Evolutionary conservation across 2,113 vertebrate species (phyloP).

Genomic region (Aspiorhynchus laticeps): DNA sequence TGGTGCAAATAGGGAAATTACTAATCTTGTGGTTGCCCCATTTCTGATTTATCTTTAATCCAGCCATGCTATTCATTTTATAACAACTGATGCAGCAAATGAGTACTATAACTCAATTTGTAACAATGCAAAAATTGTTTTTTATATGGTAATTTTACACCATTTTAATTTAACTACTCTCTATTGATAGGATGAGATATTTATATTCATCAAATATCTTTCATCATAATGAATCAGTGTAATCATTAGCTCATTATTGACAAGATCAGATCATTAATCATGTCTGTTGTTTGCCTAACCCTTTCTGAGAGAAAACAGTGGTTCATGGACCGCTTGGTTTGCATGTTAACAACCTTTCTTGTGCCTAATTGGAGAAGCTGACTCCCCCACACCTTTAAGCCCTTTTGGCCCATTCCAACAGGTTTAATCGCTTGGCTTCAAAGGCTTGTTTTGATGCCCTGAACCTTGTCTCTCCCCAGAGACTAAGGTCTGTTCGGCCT

Average conservation of each 20-base stretch:
- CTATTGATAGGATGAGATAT: neutral
- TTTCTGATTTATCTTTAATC: neutral
- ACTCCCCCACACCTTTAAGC: conserved; percentile 50
- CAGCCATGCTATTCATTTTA: neutral
- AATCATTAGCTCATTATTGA: neutral
- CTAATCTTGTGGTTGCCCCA: too few relatives aligned
- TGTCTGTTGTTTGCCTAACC: conserved; percentile 73
- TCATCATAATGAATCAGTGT: neutral
- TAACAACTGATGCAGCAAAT: neutral
- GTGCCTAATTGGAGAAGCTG: conserved; percentile 51
- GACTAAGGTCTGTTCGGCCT: conserved; percentile 53
- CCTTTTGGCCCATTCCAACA: conserved; percentile 67
- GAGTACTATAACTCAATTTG: neutral
- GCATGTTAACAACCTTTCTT: conserved; percentile 62
- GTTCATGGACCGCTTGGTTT: conserved; percentile 64
- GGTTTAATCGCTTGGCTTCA: conserved; percentile 73
- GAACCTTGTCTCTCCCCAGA: conserved; percentile 57
- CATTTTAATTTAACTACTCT: neutral
- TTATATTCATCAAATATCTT: neutral
- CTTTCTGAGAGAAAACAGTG: conserved; percentile 69
- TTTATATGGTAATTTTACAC: neutral
- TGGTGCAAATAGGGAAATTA: too few relatives aligned
- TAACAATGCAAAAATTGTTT: neutral
- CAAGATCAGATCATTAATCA: conserved; percentile 37
- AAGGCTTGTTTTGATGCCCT: conserved; percentile 65